Evolutionary conservation across 2,113 vertebrate genomes (phyloP).

Genomic region (Nycticryphes semicollaris): DNA sequence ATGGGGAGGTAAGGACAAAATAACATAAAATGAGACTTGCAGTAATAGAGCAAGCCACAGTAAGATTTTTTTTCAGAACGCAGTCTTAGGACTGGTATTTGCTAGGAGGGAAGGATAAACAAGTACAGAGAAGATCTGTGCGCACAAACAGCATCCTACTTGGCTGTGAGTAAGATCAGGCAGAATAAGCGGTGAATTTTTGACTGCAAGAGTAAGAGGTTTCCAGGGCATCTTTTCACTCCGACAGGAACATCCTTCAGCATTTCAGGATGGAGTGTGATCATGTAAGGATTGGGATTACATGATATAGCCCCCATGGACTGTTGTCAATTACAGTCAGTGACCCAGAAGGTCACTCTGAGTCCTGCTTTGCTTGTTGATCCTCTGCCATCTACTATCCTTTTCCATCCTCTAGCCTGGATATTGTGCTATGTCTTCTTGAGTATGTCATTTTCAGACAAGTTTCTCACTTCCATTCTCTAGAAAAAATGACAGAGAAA

Average conservation of each 20-base stretch:
- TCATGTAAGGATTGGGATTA: background rate
- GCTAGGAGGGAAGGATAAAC: background rate
- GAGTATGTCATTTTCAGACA: background rate
- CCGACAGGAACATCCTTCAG: background rate
- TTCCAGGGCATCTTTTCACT: background rate
- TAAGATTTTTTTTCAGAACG: background rate
- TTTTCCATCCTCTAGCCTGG: background rate
- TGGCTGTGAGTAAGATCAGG: background rate
- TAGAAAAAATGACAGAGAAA: background rate
- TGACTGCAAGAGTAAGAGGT: background rate
- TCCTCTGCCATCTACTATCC: background rate
- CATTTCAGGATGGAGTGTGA: background rate
- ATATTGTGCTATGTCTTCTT: background rate
- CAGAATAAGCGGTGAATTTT: background rate
- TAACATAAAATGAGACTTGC: background rate
- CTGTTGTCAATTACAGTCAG: background rate
- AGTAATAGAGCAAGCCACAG: background rate
- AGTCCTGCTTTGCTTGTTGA: background rate
- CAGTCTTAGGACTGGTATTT: background rate
- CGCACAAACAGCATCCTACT: background rate
- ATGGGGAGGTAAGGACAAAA: background rate
- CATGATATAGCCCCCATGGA: background rate
- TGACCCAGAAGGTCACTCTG: background rate
- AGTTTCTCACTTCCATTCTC: fast-evolving
- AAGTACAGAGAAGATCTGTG: background rate